These are phyloP conservation scores for Hydrozoanthus tunicans DNA, from an alignment of 64 coral and sea anemone genomes.

Conservation along the genomic window DNA sequence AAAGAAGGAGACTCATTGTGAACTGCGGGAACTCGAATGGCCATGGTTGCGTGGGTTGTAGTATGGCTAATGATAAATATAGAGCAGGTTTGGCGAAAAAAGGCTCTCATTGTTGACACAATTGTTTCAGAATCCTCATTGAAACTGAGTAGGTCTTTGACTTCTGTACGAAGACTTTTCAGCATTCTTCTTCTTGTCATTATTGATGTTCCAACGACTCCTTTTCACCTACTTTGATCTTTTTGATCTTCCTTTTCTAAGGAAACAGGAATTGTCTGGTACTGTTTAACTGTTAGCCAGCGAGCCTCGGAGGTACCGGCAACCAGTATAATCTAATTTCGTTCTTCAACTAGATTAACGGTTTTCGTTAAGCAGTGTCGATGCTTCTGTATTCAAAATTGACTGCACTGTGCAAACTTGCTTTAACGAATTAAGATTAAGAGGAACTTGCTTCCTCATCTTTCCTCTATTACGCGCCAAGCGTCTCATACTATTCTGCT, in stretches of 20 bases:
- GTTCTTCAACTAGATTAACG: too few species aligned
- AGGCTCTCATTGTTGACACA: background rate
- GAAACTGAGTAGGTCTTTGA: slow-evolving; percentile 27
- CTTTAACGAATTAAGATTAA: too few species aligned
- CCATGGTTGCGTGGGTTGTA: background rate
- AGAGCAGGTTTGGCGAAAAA: background rate
- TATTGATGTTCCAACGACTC: background rate
- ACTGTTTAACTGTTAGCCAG: slow-evolving; percentile 22
- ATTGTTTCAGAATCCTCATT: slow-evolving; percentile 12
- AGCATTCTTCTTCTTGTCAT: slow-evolving; percentile 11
- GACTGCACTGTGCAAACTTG: too few species aligned
- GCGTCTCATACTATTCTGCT: too few species aligned
- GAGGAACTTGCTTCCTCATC: too few species aligned
- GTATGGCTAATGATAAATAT: background rate
- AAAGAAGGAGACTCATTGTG: too few species aligned
- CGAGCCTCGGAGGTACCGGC: background rate
- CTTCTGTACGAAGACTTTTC: slow-evolving; percentile 1
- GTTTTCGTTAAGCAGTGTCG: too few species aligned
- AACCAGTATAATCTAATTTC: background rate
- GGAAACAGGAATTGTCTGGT: slow-evolving; percentile 7
- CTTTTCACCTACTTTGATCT: background rate
- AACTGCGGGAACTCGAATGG: too few species aligned
- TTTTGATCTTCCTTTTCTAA: slow-evolving; percentile 18
- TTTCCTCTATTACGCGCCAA: too few species aligned
- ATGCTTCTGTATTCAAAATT: too few species aligned